A percentile compares a stretch with the other conserved stretches of the same genome.
phyloP scores from a whole-genome alignment of 2,113 vertebrate genomes.

The Atlantisia rogersi region DNA sequence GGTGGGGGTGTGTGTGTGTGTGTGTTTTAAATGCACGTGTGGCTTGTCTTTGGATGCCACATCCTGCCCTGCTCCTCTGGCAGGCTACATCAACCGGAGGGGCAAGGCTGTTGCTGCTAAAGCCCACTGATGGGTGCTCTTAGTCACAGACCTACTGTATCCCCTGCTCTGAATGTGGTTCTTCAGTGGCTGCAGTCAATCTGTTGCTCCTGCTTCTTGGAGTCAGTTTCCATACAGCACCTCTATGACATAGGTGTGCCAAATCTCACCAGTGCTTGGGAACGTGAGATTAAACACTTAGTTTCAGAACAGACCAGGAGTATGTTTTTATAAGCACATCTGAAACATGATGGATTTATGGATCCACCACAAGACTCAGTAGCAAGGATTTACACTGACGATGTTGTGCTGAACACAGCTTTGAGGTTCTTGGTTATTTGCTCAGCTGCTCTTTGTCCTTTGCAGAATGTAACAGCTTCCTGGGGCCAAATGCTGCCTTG shows the following conservation, averaged over 20 bases:
- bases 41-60: not conserved
- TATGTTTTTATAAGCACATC: not conserved
- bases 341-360: not conserved
- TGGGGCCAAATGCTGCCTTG: not conserved
- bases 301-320: not conserved
- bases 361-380: not conserved
- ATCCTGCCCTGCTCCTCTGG: not conserved
- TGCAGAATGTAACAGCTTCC: not conserved
- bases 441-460: not conserved
- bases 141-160: not conserved
- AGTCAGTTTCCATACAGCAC: not conserved
- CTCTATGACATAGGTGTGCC: not conserved
- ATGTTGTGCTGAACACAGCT: not conserved
- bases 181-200: not conserved
- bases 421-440: not conserved
- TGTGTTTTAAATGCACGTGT: accelerated
- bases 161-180: not conserved
- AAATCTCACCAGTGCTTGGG: not conserved
- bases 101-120: not conserved
- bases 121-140: not conserved
- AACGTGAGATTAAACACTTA: not conserved
- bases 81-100: not conserved
- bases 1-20: too few species aligned
- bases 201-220: not conserved
- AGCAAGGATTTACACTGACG: not conserved